phyloP scores from a whole-genome alignment of 2,888 invertebrate genomes.

The Strigamia maritima region DNA sequence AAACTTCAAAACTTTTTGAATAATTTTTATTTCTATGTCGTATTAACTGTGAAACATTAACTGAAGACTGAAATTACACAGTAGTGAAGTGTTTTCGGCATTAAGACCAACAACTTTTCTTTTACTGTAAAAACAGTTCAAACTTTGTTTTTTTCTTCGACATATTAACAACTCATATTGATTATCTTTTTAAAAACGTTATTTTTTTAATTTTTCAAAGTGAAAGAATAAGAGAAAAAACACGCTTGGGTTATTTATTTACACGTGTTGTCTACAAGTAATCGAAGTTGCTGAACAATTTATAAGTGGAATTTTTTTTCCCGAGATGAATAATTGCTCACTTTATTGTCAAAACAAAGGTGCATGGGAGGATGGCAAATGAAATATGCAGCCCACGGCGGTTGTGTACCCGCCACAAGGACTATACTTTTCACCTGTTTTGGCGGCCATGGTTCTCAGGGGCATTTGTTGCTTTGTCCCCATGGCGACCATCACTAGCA shows the following conservation, averaged over 20 bases:
- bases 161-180: no score
- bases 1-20: no score
- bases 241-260: not conserved
- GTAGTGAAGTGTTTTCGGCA: no score
- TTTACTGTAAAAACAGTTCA: no score
- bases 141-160: no score
- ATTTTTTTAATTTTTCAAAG: not conserved
- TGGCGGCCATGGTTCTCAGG: conserved; percentile 23
- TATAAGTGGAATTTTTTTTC: conserved; percentile 1
- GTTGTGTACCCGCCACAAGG: conserved; percentile 15
- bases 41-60: no score
- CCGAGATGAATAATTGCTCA: conserved; percentile 17
- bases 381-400: conserved; percentile 20
- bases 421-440: conserved; percentile 23
- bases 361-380: conserved; percentile 19
- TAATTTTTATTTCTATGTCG: no score
- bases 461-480: conserved; percentile 23
- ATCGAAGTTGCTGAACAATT: conserved; percentile 19
- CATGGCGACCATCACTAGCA: conserved; percentile 23
- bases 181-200: no score
- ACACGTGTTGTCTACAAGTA: not conserved
- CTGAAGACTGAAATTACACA: no score
- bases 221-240: not conserved
- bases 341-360: conserved; percentile 23
- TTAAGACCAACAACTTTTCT: no score